These are phyloP conservation scores for Chymomyza caudatula DNA, from an alignment of 2,888 invertebrate genomes.

Conservation along the genomic window DNA sequence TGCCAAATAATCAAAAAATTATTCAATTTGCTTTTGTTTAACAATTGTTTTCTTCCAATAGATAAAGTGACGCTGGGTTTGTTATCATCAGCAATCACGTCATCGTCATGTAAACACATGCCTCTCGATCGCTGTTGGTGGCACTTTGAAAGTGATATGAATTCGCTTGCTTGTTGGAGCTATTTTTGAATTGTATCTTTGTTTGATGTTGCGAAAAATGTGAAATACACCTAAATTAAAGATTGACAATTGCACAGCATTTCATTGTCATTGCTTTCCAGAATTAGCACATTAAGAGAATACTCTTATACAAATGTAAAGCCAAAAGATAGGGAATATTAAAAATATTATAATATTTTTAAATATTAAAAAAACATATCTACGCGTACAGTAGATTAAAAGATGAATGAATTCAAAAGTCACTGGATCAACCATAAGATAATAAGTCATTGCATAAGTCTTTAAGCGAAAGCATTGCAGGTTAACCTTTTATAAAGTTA, in stretches of 20 bases:
- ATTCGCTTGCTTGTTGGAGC: constrained; percentile 59
- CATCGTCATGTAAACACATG: not conserved
- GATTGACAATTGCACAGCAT: not conserved
- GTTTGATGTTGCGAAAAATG: constrained; percentile 10
- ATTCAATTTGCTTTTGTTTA: not conserved
- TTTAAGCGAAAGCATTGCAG: too few species aligned
- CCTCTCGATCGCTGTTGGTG: not conserved
- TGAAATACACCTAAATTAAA: not conserved
- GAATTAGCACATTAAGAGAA: too few species aligned
- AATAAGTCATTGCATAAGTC: too few species aligned
- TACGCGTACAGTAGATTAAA: too few species aligned
- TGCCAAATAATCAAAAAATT: constrained; percentile 5
- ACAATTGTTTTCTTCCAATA: not conserved
- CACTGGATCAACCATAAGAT: too few species aligned
- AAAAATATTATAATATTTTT: too few species aligned
- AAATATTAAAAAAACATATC: too few species aligned
- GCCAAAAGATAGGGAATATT: too few species aligned
- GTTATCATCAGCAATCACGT: not conserved
- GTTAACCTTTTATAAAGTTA: too few species aligned
- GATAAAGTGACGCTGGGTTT: not conserved
- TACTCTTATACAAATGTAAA: too few species aligned
- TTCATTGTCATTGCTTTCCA: not conserved
- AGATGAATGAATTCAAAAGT: too few species aligned
- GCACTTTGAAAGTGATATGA: constrained; percentile 41
- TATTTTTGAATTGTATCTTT: constrained; percentile 33